Evolutionary conservation across 92 coral and sea anemone genomes (phyloP).

Genomic region (Pocillopora meandrina): DNA sequence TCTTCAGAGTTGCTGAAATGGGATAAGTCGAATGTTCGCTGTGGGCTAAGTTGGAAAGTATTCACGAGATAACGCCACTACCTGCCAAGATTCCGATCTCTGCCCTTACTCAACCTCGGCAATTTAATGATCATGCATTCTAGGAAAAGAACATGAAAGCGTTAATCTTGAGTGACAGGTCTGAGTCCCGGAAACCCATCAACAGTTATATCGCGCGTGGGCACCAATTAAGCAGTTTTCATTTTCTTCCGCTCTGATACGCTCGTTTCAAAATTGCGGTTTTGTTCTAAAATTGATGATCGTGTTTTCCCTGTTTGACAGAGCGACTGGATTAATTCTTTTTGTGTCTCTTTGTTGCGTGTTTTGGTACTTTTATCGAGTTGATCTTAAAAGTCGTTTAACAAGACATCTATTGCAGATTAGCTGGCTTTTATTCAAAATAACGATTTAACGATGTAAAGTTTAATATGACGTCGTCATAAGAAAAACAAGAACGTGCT

Average conservation of each 20-base stretch:
- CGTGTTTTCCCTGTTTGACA: conserved; percentile 19
- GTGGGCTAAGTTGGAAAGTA: not conserved
- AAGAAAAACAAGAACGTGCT: not conserved
- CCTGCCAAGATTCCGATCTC: conserved; percentile 5
- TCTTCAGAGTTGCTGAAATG: not conserved
- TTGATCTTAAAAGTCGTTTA: conserved; percentile 12
- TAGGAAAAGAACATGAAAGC: conserved; percentile 32
- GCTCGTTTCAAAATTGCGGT: conserved; percentile 25
- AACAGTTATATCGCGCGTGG: conserved; percentile 35
- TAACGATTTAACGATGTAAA: not conserved
- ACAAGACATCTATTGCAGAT: not conserved
- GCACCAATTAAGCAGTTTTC: conserved; percentile 33
- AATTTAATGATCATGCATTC: not conserved
- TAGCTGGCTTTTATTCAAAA: not conserved
- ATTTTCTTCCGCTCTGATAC: conserved; percentile 28
- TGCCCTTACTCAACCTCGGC: conserved; percentile 1
- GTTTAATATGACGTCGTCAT: not conserved
- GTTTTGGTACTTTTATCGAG: conserved; percentile 19
- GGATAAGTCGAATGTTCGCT: not conserved
- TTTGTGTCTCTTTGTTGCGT: not conserved
- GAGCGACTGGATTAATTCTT: conserved; percentile 15
- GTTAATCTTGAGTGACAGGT: conserved; percentile 42
- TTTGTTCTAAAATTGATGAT: conserved; percentile 6
- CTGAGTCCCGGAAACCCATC: conserved; percentile 44
- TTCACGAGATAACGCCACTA: not conserved